Conservation (phyloP, 2,888 invertebrate genomes). For the Ariolimax columbianus region DNA sequence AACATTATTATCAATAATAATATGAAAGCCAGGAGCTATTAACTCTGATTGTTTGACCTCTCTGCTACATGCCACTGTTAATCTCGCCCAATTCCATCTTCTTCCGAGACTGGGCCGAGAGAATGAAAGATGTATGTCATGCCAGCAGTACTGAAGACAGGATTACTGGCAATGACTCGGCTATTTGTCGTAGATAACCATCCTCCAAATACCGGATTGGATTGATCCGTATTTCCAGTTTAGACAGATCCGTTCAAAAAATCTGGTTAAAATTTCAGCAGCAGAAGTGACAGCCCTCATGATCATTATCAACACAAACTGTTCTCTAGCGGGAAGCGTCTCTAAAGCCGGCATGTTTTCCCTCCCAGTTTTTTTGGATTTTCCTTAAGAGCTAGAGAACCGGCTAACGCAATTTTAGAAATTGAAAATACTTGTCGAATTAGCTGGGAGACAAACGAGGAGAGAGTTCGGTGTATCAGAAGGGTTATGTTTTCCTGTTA, state of each 20-base stretch:
- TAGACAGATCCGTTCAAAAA: slow-evolving; percentile 25
- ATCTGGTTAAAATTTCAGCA: slow-evolving; percentile 24
- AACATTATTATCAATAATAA: no score
- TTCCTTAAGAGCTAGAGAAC: slow-evolving; percentile 6
- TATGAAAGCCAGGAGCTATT: no score
- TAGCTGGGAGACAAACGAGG: slow-evolving; percentile 37
- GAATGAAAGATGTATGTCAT: slow-evolving; percentile 6
- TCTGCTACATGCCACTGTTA: not conserved
- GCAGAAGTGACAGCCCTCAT: slow-evolving; percentile 33
- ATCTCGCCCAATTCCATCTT: slow-evolving; percentile 19
- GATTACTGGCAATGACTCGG: slow-evolving; percentile 18
- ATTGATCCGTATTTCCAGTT: slow-evolving; percentile 27
- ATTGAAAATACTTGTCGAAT: slow-evolving; percentile 50
- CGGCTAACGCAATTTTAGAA: slow-evolving; percentile 42
- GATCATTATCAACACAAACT: slow-evolving; percentile 45
- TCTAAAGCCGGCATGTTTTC: not conserved
- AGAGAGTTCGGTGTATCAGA: slow-evolving; percentile 3
- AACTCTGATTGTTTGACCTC: not conserved
- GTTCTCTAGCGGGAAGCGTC: slow-evolving; percentile 2
- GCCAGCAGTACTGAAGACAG: not conserved
- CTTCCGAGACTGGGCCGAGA: not conserved
- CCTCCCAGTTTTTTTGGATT: not conserved
- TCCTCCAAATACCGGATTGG: slow-evolving; percentile 7
- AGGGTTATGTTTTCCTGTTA: slow-evolving; percentile 36
- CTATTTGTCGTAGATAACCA: slow-evolving; percentile 31